Evolutionary conservation across 2,888 invertebrate genomes (phyloP).

Genomic region (Brachypalpus laphriformis): DNA sequence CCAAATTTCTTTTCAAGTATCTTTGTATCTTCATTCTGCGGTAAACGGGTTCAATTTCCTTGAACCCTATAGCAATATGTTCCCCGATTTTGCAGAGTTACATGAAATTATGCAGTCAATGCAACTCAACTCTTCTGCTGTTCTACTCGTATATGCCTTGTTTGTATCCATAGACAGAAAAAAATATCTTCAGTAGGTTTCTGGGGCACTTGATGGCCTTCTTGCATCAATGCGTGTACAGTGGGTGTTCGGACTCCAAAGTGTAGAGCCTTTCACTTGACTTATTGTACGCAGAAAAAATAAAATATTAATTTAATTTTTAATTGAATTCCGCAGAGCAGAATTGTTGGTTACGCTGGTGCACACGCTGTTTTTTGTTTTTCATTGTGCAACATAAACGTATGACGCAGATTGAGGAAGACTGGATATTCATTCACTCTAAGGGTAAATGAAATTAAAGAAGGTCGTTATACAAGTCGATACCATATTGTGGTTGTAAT

Average conservation of each 20-base stretch:
- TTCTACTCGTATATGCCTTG: conserved; percentile 5
- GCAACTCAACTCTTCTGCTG: not conserved
- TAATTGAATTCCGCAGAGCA: conserved; percentile 41
- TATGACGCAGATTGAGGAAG: conserved; percentile 22
- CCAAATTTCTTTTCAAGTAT: not conserved
- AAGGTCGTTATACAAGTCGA: not conserved
- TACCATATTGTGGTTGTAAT: not conserved
- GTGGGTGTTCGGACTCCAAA: conserved; percentile 30
- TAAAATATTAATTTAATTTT: not conserved
- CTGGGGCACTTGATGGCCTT: conserved; percentile 48
- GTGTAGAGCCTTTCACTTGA: conserved; percentile 48
- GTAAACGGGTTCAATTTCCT: not conserved
- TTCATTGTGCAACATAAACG: conserved; percentile 17
- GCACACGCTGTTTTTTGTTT: not conserved
- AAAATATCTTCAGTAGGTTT: conserved; percentile 30
- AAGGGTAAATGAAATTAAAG: not conserved
- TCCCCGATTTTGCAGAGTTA: not conserved
- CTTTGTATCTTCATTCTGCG: not conserved
- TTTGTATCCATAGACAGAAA: not conserved
- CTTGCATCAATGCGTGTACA: conserved; percentile 29
- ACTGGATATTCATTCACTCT: not conserved
- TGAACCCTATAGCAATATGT: not conserved
- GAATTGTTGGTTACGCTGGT: conserved; percentile 28
- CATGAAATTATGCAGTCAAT: not conserved
- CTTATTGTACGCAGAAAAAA: not conserved